A percentile compares a stretch with the other conserved stretches of the same genome.
phyloP scores from a whole-genome alignment of 2,888 invertebrate genomes.

The Melipona beecheii region DNA sequence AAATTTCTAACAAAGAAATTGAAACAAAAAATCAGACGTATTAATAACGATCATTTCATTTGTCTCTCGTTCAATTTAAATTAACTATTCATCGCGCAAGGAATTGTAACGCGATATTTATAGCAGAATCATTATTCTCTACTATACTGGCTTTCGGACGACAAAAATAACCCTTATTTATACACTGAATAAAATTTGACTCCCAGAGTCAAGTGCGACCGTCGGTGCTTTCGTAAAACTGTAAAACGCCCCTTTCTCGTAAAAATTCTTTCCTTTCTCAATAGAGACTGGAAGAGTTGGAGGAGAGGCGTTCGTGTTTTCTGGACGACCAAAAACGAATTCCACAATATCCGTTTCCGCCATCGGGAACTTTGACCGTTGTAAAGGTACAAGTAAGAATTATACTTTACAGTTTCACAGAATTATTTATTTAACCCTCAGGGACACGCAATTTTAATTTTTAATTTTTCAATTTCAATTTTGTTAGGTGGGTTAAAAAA shows the following conservation, averaged over 20 bases:
- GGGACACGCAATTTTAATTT: no score
- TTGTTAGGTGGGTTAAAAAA: no score
- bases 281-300: not conserved
- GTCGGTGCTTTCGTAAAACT: not conserved
- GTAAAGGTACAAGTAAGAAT: no score
- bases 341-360: constrained; percentile 9
- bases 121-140: not conserved
- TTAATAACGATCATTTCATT: no score
- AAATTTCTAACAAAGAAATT: no score
- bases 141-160: not conserved
- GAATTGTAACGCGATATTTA: not conserved
- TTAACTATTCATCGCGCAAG: not conserved
- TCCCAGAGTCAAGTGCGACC: not conserved
- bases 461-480: no score
- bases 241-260: not conserved
- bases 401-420: no score
- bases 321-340: not conserved
- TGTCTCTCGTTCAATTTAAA: no score
- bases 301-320: not conserved
- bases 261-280: not conserved
- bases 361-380: not conserved
- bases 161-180: not conserved
- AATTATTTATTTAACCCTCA: no score
- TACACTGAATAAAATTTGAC: not conserved
- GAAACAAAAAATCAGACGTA: no score